Base-by-base conservation (phyloP, 2,113 vertebrate genomes). In the Guaruba guarouba region DNA sequence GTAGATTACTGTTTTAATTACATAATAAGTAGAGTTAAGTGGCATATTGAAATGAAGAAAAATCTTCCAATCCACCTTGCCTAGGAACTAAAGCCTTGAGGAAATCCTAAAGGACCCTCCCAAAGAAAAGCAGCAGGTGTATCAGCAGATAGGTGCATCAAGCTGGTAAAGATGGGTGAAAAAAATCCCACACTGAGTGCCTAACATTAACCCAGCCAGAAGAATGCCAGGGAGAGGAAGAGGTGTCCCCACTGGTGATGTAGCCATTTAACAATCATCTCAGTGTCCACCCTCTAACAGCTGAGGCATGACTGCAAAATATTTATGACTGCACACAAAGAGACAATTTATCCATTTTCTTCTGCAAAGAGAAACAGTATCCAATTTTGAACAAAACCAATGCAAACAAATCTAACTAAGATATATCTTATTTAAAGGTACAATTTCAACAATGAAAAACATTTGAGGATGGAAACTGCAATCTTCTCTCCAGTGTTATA, bases 91-190 rank as follows among this genome's bases (percentile, higher is more conserved):
- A 67, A 66, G 59, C 22, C 43, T 77, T 25, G 41, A 41, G 35
- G 41, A 31, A 46, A 62, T 27, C 41, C 23, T 54, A 15, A 71
- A 48, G 48, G 48, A 31, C 24, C 14, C 39, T n/a, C 13, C n/a
- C 5, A 59, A n/a, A n/a, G 49, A 59, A 49, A 64, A 88, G 25
- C 41, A 64, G n/a, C 41, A 44, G 25, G 19, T 9, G 15, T 28
- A 24, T 31, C 25, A 24, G 68, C 35, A 51, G 51, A 31, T 31
- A 29, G 0, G 1, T 0, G 4, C 44, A 51, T 22, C 0, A 3
- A 39, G 46, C 57, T n/a, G 39, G 23, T 48, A 54, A 55, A 25
- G 63, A 17, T 19, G 52, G 33, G n/a, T 2, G 48, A 29, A 20
- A 29, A 29, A 23, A 68, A 52, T 62, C 64, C 13, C 27, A 55